Percentiles rank a stretch among this genome's conserved stretches.
Evolutionary conservation across 2,888 invertebrate species (phyloP).

Genomic region (Sarcophaga carnaria): DNA sequence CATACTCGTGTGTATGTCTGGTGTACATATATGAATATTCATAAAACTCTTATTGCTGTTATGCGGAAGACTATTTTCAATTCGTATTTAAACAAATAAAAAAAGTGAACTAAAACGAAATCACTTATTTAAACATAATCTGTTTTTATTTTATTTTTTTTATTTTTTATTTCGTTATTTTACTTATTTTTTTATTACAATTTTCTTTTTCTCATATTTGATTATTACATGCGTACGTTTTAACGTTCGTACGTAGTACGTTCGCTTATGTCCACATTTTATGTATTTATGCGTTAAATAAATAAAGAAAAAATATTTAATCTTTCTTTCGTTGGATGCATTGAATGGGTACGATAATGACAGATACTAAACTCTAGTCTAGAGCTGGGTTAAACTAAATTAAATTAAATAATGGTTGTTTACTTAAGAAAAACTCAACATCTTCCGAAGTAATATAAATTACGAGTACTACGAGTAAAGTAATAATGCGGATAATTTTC

Average conservation of each 20-base stretch:
- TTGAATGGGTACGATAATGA: not conserved
- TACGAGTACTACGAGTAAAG: no score
- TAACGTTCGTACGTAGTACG: not conserved
- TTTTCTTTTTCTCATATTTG: not conserved
- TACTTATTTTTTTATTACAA: not conserved
- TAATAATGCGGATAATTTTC: no score
- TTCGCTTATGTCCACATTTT: not conserved
- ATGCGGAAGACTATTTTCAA: not conserved
- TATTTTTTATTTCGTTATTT: not conserved
- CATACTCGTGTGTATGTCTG: no score
- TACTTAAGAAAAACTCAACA: not conserved
- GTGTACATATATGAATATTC: no score
- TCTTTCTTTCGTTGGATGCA: no score
- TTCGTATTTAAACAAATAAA: not conserved
- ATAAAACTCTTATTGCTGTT: not conserved
- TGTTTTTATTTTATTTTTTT: not conserved
- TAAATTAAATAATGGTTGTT: conserved; percentile 14
- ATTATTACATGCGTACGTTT: not conserved
- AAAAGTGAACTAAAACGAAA: not conserved
- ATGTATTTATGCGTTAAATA: not conserved
- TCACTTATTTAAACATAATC: not conserved
- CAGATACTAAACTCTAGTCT: not conserved
- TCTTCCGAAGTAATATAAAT: no score
- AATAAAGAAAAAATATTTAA: no score
- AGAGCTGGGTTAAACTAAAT: not conserved